Evolutionary conservation across 2,888 invertebrate genomes (phyloP).

Genomic region (Xanthia icteritia): DNA sequence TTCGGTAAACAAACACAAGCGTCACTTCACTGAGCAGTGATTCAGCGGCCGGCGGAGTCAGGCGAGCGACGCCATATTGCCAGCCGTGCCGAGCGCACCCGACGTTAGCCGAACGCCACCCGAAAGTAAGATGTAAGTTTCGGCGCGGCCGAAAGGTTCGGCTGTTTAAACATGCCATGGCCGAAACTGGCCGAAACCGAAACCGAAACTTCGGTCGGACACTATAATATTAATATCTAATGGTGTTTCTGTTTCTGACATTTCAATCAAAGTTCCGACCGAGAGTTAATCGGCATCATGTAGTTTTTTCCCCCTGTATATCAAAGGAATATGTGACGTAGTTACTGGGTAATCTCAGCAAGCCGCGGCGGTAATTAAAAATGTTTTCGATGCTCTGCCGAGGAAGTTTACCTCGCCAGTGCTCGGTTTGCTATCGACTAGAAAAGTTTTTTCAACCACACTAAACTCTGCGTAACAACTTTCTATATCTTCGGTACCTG

Average conservation of each 20-base stretch:
- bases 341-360: constrained; percentile 41
- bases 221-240: too few relatives aligned
- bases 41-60: too few relatives aligned
- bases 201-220: too few relatives aligned
- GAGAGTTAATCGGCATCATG: constrained; percentile 26
- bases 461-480: constrained; percentile 56
- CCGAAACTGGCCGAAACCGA: too few relatives aligned
- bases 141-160: too few relatives aligned
- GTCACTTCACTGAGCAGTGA: too few relatives aligned
- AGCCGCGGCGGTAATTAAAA: constrained; percentile 60
- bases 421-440: constrained; percentile 46
- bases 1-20: too few relatives aligned
- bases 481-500: constrained; percentile 48
- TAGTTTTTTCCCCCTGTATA: constrained; percentile 27
- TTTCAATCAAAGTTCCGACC: constrained; percentile 43
- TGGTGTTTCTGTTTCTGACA: constrained; percentile 39
- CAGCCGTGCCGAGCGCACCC: too few relatives aligned
- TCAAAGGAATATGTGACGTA: constrained; percentile 50
- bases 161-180: too few relatives aligned
- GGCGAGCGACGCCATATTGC: too few relatives aligned
- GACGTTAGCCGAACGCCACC: too few relatives aligned
- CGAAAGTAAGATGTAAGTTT: too few relatives aligned
- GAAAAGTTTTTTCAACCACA: constrained; percentile 37
- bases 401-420: constrained; percentile 51
- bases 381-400: constrained; percentile 52